Evolutionary conservation across 2,888 invertebrate species (phyloP).

Genomic region (Calliopum simillimum): DNA sequence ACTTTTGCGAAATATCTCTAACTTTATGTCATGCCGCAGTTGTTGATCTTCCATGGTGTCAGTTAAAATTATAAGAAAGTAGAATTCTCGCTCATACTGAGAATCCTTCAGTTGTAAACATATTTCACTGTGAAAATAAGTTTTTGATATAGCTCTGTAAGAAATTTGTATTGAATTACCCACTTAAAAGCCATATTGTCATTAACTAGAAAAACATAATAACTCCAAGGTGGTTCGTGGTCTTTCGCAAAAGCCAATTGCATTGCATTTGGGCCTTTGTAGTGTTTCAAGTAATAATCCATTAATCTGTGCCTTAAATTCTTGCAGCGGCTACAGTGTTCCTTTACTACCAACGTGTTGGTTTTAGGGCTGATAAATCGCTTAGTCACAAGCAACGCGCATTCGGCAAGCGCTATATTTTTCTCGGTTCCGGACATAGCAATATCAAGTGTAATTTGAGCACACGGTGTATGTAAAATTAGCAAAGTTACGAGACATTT

Average conservation of each 20-base stretch:
- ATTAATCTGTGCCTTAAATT: conserved; percentile 44
- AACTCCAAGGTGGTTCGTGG: conserved; percentile 32
- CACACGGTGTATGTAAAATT: not conserved
- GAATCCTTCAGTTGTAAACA: not conserved
- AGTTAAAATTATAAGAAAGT: conserved; percentile 29
- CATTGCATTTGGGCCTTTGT: conserved; percentile 42
- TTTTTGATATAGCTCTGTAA: too few relatives aligned
- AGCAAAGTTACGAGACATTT: too few relatives aligned
- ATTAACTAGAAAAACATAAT: conserved; percentile 38
- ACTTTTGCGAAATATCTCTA: conserved; percentile 13
- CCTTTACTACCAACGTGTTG: conserved; percentile 50
- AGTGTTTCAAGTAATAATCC: conserved; percentile 43
- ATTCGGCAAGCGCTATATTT: conserved; percentile 36
- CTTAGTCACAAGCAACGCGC: conserved; percentile 46
- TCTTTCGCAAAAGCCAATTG: conserved; percentile 40
- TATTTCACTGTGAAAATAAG: not conserved
- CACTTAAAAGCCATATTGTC: conserved; percentile 22
- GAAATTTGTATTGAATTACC: too few relatives aligned
- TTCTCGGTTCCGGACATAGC: not conserved
- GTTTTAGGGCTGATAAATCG: conserved; percentile 47
- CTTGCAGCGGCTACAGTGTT: conserved; percentile 40
- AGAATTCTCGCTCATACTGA: conserved; percentile 19
- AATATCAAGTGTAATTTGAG: conserved; percentile 1
- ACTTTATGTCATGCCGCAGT: not conserved
- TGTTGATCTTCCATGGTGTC: not conserved